Percentiles rank a stretch among this genome's conserved stretches.
phyloP scores from a whole-genome alignment of 2,797 vertebrate species.

The Takifugu rubripes region DNA sequence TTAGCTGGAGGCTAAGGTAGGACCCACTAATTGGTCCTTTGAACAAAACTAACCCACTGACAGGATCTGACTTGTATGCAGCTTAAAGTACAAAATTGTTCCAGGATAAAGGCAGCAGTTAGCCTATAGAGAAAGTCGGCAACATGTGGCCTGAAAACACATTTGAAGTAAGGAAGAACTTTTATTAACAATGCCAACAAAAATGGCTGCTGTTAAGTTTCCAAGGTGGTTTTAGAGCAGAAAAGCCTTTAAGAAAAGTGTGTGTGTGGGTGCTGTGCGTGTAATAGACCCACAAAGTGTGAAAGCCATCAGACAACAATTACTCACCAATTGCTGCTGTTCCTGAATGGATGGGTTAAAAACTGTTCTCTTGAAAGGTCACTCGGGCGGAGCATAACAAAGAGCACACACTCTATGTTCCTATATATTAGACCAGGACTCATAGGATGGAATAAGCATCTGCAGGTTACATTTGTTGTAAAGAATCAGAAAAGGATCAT shows the following conservation, averaged over 20 bases:
- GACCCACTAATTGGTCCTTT: slow-evolving; percentile 97
- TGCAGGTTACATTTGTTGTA: slow-evolving; percentile 41
- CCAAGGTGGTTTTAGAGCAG: background rate
- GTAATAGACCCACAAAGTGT: slow-evolving; percentile 18
- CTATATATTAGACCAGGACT: slow-evolving; percentile 39
- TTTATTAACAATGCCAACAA: slow-evolving; percentile 3
- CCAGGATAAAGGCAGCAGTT: slow-evolving; percentile 82
- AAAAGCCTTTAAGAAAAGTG: slow-evolving; percentile 10
- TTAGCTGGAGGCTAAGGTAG: slow-evolving; percentile 98
- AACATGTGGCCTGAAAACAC: slow-evolving; percentile 26
- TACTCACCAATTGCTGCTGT: slow-evolving; percentile 61
- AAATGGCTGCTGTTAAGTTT: background rate
- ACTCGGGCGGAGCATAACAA: slow-evolving; percentile 51
- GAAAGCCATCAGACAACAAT: slow-evolving; percentile 69
- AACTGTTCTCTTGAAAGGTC: slow-evolving; percentile 68
- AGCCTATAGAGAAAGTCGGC: slow-evolving; percentile 65
- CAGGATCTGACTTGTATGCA: slow-evolving; percentile 93
- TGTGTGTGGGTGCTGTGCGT: slow-evolving; percentile 14
- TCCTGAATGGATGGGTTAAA: slow-evolving; percentile 57
- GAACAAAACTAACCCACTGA: slow-evolving; percentile 98
- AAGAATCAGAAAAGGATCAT: background rate
- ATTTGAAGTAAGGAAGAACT: too few species aligned
- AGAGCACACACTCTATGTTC: slow-evolving; percentile 45
- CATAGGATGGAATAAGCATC: slow-evolving; percentile 34
- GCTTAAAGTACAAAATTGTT: slow-evolving; percentile 87